These are phyloP conservation scores for Rhingia campestris DNA, from an alignment of 2,888 invertebrate genomes.

Conservation along the genomic window DNA sequence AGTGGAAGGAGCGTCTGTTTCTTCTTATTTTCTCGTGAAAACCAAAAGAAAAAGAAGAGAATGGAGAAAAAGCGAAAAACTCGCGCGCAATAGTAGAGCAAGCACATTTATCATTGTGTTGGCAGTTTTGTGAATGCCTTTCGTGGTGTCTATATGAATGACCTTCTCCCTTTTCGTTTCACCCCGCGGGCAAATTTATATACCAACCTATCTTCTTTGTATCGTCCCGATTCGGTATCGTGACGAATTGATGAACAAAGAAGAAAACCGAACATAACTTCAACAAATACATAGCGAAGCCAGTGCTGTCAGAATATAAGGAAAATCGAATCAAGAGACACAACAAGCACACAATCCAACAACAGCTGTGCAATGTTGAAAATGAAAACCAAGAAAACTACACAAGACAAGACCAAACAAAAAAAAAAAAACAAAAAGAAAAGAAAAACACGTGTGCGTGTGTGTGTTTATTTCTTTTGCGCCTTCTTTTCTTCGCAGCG, in stretches of 20 bases:
- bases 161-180: neutral
- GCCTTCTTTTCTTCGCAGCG: constrained; percentile 12
- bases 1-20: constrained; percentile 53
- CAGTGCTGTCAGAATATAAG: constrained; percentile 6
- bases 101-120: constrained; percentile 63
- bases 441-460: too few species aligned
- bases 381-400: constrained; percentile 23
- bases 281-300: constrained; percentile 8
- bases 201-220: constrained; percentile 18
- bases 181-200: neutral
- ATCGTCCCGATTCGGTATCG: constrained; percentile 38
- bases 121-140: constrained; percentile 11
- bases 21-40: constrained; percentile 13
- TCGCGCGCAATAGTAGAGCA: constrained; percentile 61
- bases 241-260: constrained; percentile 51
- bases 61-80: constrained; percentile 3
- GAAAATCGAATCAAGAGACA: constrained; percentile 2
- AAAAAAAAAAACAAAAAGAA: too few species aligned
- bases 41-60: neutral
- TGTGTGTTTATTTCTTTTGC: constrained; percentile 17
- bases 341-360: constrained; percentile 10
- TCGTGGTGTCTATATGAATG: constrained; percentile 6
- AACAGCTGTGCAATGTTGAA: constrained; percentile 67
- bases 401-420: neutral
- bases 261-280: constrained; percentile 28